These are phyloP conservation scores for Agonopterix alstromeriana DNA, from an alignment of 2,888 invertebrate species.

Conservation along the genomic window DNA sequence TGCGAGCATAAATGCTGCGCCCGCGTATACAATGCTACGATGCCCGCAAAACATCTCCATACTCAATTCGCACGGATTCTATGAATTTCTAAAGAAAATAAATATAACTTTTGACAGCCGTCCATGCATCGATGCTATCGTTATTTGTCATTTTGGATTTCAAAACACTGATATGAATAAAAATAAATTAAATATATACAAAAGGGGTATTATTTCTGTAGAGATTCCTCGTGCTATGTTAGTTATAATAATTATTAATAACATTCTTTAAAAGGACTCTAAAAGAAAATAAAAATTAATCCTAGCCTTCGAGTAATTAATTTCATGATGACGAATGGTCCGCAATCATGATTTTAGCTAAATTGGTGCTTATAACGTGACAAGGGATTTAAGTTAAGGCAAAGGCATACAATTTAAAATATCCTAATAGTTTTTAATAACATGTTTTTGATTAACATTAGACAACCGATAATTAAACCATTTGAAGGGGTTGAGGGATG, in stretches of 20 bases:
- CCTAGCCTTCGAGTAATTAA: slow-evolving; percentile 26
- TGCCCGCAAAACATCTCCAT: slow-evolving; percentile 65
- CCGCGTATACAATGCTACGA: slow-evolving; percentile 41
- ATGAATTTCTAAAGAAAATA: slow-evolving; percentile 75
- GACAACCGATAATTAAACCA: slow-evolving; percentile 67
- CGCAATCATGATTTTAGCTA: slow-evolving; percentile 62
- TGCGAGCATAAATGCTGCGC: slow-evolving; percentile 44
- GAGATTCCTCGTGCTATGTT: neutral
- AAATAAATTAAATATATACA: slow-evolving; percentile 21
- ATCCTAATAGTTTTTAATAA: slow-evolving; percentile 72
- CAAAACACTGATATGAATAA: slow-evolving; percentile 44
- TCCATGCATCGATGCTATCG: slow-evolving; percentile 61
- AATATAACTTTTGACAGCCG: slow-evolving; percentile 75
- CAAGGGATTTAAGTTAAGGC: slow-evolving; percentile 35
- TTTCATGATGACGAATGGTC: slow-evolving; percentile 37
- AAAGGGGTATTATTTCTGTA: neutral
- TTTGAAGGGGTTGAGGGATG: slow-evolving; percentile 34
- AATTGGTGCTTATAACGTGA: slow-evolving; percentile 53
- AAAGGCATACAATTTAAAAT: slow-evolving; percentile 49
- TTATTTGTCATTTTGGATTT: slow-evolving; percentile 62
- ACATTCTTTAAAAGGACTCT: no score
- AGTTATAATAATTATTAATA: neutral
- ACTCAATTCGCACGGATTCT: slow-evolving; percentile 65
- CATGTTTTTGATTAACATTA: slow-evolving; percentile 50
- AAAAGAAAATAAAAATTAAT: neutral